Evolutionary conservation across 2,113 vertebrate genomes (phyloP), one percentile per base, ranked within the genome.

Genomic region (Hippocampus guttulatus): DNA sequence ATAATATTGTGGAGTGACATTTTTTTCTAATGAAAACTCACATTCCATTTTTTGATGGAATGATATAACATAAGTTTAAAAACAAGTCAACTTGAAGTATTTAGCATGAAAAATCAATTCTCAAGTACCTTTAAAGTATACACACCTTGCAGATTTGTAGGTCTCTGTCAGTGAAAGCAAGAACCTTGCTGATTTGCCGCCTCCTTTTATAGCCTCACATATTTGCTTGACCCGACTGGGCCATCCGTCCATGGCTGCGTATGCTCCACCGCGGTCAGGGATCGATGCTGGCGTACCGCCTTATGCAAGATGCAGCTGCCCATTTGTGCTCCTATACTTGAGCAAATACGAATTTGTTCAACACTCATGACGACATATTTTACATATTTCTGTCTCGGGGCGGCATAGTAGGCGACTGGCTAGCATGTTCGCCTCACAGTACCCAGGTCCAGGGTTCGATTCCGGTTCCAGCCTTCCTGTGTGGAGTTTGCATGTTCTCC

Each of bases 241-340:
- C 40, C 67, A 52, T 71, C 75, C 61, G 81, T 81, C 69, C 73
- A 54, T 16, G 38, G 20, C 64, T 65, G 14, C 5, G 8, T 68
- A 47, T 3, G 38, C 20, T 38, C 20, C 64, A 63, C 16, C 5
- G 5, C 61, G 47, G 18, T 67, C 84, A 78, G 23, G 47, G 75
- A 63, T 77, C 49, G 72, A 71, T 38, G 52, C 65, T 77, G 79
- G 76, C 67, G 67, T 68, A 72, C 25, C 64, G 45, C 66, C 69
- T 89, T 85, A 83, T 74, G 78, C 57, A 87, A 86, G 54, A 71
- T 54, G 68, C 62, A 52, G 25, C 71, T 70, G 65, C 80, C 83
- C 71, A 81, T 58, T 69, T 78, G 71, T 73, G 72, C 43, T 65
- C 54, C 38, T 21, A 7, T 68, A 33, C 45, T 41, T 64, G 47